These are phyloP conservation scores for Cotesia vestalis DNA, from an alignment of 1,140 invertebrate species.

Conservation along the genomic window DNA sequence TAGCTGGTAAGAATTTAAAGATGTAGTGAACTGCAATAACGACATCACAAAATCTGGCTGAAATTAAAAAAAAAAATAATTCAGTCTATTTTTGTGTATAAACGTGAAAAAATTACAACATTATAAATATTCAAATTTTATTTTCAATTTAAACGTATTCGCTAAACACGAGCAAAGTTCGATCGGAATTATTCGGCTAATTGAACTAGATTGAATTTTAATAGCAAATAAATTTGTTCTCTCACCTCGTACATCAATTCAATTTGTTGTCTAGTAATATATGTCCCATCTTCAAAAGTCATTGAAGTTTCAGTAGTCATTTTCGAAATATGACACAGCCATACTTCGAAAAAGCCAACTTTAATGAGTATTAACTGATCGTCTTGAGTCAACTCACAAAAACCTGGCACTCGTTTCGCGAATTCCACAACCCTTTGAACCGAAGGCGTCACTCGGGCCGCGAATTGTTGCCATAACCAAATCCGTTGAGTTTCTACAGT, in stretches of 20 bases:
- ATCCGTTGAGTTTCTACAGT: conserved; percentile 74
- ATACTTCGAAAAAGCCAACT: conserved; percentile 95
- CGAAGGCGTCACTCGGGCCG: conserved; percentile 80
- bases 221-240: conserved; percentile 43
- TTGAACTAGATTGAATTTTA: too few relatives aligned
- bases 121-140: too few relatives aligned
- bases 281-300: conserved; percentile 93
- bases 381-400: conserved; percentile 86
- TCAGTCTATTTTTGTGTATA: too few relatives aligned
- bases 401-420: conserved; percentile 90
- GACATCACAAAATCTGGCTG: conserved; percentile 79
- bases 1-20: conserved; percentile 80
- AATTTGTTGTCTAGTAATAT: conserved; percentile 84
- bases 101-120: too few relatives aligned
- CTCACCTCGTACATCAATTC: conserved; percentile 94
- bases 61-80: neutral
- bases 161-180: too few relatives aligned
- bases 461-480: conserved; percentile 82
- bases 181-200: too few relatives aligned
- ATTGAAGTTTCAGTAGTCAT: conserved; percentile 83
- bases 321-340: conserved; percentile 87
- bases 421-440: conserved; percentile 94
- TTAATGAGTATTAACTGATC: conserved; percentile 95
- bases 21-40: conserved; percentile 81
- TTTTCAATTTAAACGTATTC: too few relatives aligned